phyloP scores from a whole-genome alignment of 2,797 vertebrate species.

The Spheniscus humboldti region DNA sequence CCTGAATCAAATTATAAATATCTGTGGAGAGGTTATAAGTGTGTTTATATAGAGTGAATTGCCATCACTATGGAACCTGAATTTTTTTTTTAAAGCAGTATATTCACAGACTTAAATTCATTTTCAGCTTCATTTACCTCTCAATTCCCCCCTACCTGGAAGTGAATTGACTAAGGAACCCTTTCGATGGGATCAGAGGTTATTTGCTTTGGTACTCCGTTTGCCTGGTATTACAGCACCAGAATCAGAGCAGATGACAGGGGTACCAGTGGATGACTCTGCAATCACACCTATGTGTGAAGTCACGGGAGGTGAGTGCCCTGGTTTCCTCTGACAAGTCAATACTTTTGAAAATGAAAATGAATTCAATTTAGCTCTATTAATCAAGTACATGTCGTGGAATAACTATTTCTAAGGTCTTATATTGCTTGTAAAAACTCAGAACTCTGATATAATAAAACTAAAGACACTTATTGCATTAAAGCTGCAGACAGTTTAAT shows the following conservation, averaged over 20 bases:
- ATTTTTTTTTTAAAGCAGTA: neutral
- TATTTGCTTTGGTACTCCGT: conserved; percentile 91
- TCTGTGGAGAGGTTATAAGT: neutral
- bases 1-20: neutral
- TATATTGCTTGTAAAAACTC: neutral
- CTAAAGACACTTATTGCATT: neutral
- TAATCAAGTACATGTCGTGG: neutral
- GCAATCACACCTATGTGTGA: conserved; percentile 97
- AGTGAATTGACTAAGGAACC: conserved; percentile 97
- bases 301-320: conserved; percentile 89
- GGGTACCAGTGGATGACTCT: conserved; percentile 90
- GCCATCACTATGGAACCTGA: neutral
- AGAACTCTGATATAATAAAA: neutral
- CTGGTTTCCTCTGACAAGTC: neutral
- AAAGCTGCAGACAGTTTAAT: neutral
- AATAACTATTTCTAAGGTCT: neutral
- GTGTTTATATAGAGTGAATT: neutral
- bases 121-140: conserved; percentile 90
- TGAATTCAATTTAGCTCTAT: neutral
- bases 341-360: neutral
- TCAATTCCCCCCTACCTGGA: conserved; percentile 94
- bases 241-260: conserved; percentile 85
- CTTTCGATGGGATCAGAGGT: conserved; percentile 96
- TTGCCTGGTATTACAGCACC: conserved; percentile 86
- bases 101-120: neutral